Base-by-base conservation (phyloP, 37 sponge, comb jelly and placozoan genomes). In the Cladorhizidae sp. region DNA sequence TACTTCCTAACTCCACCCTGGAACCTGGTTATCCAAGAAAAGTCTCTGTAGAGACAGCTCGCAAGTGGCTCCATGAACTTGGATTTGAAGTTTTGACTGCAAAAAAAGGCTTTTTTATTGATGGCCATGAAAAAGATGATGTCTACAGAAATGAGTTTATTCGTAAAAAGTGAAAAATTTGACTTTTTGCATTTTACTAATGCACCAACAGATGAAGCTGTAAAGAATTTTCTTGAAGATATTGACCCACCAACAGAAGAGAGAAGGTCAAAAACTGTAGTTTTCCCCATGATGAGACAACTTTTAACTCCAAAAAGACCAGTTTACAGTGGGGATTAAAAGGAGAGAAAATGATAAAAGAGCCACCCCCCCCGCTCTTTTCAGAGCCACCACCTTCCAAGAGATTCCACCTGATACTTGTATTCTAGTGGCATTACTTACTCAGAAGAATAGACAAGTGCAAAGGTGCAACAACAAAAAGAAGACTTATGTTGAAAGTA, bases 91-190 rank as follows among this genome's bases (percentile, higher is more conserved):
- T 78, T 0, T 18, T 78, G 23, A 43, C 79, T 5, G 18, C 68
- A 1, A 9, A 61, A 25, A 81, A 82, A 42, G 82, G 83, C 20
- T 50, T 82, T 18, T 81, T 38, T 70, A 58, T 82, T 70, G 88
- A 87, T 81, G 88, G 82, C 17, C 88, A 81, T 68, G 82, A 86
- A 64, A 23, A 57, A 2, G 55, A 51, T n/a, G 80, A 86, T 74
- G 80, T 86, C 17, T 57, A 72, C 29, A 64, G 68, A 65, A 57
- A 45, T 23, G 36, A 45, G 68, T 35, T 87, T 76, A 69, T 33
- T 87, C 2, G 15, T 70, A 31, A 87, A 55, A 31, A 83, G 83
- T 73, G 73, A 51, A 0, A 49, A 77, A 31, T n/a, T 78, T 21
- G 89, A 84, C 12, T 77, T 70, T 40, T 11, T 77, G 3, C 54